Conservation (phyloP, 2,113 vertebrate species). For the Scortum barcoo region DNA sequence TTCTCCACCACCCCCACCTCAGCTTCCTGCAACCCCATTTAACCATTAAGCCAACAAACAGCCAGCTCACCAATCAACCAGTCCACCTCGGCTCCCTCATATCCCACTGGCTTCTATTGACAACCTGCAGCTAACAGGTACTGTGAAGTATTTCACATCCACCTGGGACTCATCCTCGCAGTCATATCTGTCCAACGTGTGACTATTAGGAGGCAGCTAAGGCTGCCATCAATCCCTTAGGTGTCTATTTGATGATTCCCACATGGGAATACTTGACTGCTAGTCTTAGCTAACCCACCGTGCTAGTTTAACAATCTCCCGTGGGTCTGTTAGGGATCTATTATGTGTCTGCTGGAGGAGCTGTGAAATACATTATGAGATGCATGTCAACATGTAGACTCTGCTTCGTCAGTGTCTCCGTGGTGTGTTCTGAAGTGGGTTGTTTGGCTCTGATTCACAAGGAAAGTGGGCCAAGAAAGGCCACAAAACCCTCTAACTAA, state of each 20-base stretch:
- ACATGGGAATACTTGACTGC: constrained; percentile 66
- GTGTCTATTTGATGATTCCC: constrained; percentile 75
- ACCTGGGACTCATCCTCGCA: constrained; percentile 70
- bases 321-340: constrained; percentile 61
- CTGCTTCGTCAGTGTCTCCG: constrained; percentile 25
- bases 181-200: constrained; percentile 66
- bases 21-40: constrained; percentile 51
- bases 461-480: background rate
- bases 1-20: constrained; percentile 23
- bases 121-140: constrained; percentile 58
- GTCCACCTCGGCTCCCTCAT: constrained; percentile 33
- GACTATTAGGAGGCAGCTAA: constrained; percentile 71
- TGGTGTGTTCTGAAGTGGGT: constrained; percentile 12
- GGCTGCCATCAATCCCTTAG: constrained; percentile 74
- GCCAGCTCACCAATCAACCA: constrained; percentile 49
- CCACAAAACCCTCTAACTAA: constrained; percentile 7
- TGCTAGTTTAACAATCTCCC: constrained; percentile 79
- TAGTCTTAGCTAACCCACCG: constrained; percentile 70
- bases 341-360: constrained; percentile 65
- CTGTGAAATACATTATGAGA: constrained; percentile 43
- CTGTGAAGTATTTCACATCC: constrained; percentile 64
- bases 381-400: constrained; percentile 39
- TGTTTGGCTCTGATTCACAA: constrained; percentile 5
- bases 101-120: constrained; percentile 59
- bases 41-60: constrained; percentile 52